Evolutionary conservation across 2,888 invertebrate genomes (phyloP).

Genomic region (Listrodromus nycthemerus): DNA sequence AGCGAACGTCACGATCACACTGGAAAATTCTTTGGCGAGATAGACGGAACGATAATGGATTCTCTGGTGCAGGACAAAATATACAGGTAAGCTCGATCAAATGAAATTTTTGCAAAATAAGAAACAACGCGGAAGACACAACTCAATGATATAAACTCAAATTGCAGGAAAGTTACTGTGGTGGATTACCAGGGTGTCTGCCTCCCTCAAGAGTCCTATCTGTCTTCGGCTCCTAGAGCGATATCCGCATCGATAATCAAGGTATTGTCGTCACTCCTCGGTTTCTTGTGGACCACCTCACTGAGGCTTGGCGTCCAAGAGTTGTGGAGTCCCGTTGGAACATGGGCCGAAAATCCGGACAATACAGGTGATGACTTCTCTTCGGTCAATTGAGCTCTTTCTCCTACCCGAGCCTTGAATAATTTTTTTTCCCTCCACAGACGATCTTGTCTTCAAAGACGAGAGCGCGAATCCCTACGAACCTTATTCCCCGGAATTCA

Average conservation of each 20-base stretch:
- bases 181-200: slow-evolving; percentile 96
- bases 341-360: slow-evolving; percentile 75
- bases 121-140: too few species aligned
- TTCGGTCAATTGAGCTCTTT: neutral
- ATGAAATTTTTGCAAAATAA: too few species aligned
- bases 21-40: slow-evolving; percentile 96
- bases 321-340: slow-evolving; percentile 77
- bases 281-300: slow-evolving; percentile 77
- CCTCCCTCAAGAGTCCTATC: slow-evolving; percentile 84
- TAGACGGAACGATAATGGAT: slow-evolving; percentile 97
- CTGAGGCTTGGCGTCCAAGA: slow-evolving; percentile 80
- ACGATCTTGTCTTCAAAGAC: slow-evolving; percentile 77
- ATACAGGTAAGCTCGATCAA: slow-evolving; percentile 86
- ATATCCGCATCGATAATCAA: slow-evolving; percentile 76
- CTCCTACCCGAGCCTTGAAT: neutral
- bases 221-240: slow-evolving; percentile 83
- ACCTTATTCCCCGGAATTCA: slow-evolving; percentile 81
- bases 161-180: slow-evolving; percentile 90
- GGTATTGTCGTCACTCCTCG: slow-evolving; percentile 72
- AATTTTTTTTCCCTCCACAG: slow-evolving; percentile 65
- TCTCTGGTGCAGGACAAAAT: slow-evolving; percentile 95
- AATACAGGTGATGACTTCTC: slow-evolving; percentile 66
- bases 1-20: slow-evolving; percentile 95
- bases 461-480: slow-evolving; percentile 79
- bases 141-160: neutral